Percentiles rank a stretch among this genome's conserved stretches.
phyloP scores from a whole-genome alignment of 2,797 vertebrate species.

The Poeciliopsis turneri region DNA sequence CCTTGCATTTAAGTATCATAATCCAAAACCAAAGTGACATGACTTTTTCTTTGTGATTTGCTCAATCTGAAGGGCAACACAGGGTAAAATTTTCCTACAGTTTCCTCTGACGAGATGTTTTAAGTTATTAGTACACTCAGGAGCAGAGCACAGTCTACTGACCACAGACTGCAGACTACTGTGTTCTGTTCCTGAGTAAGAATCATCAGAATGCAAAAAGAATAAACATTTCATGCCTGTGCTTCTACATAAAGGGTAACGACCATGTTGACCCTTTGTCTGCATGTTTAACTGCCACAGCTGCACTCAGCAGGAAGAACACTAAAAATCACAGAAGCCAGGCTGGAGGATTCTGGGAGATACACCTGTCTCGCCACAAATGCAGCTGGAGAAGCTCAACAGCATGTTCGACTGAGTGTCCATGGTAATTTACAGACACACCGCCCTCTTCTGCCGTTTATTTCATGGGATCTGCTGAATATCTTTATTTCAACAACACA shows the following conservation, averaged over 20 bases:
- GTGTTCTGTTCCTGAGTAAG: background rate
- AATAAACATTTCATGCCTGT: background rate
- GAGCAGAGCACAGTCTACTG: no score
- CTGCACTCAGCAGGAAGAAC: constrained; percentile 89
- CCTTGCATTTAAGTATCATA: background rate
- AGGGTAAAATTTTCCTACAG: background rate
- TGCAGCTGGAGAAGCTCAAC: constrained; percentile 92
- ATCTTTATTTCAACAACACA: constrained; percentile 17
- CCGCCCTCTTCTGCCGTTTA: constrained; percentile 21
- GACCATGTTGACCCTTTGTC: background rate
- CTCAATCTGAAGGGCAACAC: background rate
- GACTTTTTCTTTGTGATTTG: background rate
- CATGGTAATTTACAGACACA: constrained; percentile 84
- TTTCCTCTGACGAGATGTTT: background rate
- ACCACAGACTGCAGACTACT: no score
- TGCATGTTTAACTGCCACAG: constrained; percentile 74
- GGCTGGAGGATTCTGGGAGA: constrained; percentile 87
- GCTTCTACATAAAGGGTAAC: background rate
- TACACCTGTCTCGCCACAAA: constrained; percentile 97
- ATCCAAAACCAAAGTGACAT: background rate
- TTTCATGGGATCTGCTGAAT: constrained; percentile 22
- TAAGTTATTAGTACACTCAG: background rate
- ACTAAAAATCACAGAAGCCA: constrained; percentile 84
- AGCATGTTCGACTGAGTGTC: constrained; percentile 86
- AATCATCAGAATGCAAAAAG: background rate